Conservation (phyloP, 1,140 invertebrate genomes). For the Drosophila navojoa region DNA sequence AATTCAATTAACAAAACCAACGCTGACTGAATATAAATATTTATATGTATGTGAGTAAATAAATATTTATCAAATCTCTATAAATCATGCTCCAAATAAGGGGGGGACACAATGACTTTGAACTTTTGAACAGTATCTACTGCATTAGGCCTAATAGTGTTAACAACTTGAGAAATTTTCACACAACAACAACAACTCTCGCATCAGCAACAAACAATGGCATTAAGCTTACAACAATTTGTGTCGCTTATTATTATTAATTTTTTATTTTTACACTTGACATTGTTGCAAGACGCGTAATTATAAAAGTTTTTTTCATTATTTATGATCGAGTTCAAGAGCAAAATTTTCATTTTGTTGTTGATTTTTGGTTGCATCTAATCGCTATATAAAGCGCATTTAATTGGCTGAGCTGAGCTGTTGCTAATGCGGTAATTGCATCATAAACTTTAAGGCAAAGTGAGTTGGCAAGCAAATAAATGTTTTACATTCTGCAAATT, state of each 20-base stretch:
- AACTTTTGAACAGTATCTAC: constrained; percentile 36
- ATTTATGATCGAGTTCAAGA: constrained; percentile 68
- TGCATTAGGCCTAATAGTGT: constrained; percentile 27
- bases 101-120: constrained; percentile 48
- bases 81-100: constrained; percentile 51
- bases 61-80: constrained; percentile 56
- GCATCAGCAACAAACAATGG: constrained; percentile 17
- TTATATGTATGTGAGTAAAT: constrained; percentile 2
- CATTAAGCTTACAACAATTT: constrained; percentile 42
- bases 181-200: constrained; percentile 11
- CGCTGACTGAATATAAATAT: constrained; percentile 30
- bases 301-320: constrained; percentile 41
- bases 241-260: constrained; percentile 24
- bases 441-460: constrained; percentile 18
- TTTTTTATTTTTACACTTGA: constrained; percentile 58
- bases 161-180: constrained; percentile 43
- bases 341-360: constrained; percentile 34
- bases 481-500: constrained; percentile 13
- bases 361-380: constrained; percentile 45
- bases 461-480: constrained; percentile 10
- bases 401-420: constrained; percentile 53
- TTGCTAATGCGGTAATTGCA: constrained; percentile 11
- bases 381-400: constrained; percentile 73
- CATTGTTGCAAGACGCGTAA: constrained; percentile 63
- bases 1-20: constrained; percentile 59